These are phyloP conservation scores for Gastrophysa polygoni DNA, from an alignment of 2,888 invertebrate species.

Conservation along the genomic window DNA sequence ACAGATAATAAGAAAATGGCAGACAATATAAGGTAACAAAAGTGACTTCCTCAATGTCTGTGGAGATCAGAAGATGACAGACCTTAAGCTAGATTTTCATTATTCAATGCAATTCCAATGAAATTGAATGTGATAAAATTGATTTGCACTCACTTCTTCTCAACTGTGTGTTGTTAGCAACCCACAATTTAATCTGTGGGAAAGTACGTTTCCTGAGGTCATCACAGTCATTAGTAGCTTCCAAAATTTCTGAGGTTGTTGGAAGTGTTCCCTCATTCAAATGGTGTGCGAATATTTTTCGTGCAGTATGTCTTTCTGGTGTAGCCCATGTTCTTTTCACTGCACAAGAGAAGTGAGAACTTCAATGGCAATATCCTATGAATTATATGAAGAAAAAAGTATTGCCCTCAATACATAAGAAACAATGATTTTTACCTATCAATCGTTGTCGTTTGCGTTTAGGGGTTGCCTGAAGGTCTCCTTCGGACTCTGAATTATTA, in stretches of 20 bases:
- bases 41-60: too few relatives aligned
- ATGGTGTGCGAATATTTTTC: not conserved
- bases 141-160: not conserved
- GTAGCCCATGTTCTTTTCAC: constrained; percentile 4
- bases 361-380: constrained; percentile 3
- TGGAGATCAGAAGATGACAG: too few relatives aligned
- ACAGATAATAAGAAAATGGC: too few relatives aligned
- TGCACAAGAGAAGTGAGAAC: not conserved
- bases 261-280: not conserved
- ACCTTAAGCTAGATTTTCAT: too few relatives aligned
- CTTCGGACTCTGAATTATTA: not conserved
- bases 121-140: not conserved
- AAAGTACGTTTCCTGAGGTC: not conserved
- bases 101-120: too few relatives aligned
- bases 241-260: not conserved
- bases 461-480: not conserved
- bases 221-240: not conserved
- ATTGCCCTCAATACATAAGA: too few relatives aligned
- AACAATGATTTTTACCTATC: not conserved
- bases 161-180: not conserved
- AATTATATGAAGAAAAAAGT: too few relatives aligned
- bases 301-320: constrained; percentile 3
- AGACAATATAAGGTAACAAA: too few relatives aligned
- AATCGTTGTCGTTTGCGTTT: constrained; percentile 7
- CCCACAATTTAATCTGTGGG: not conserved